Evolutionary conservation across 2,888 invertebrate species (phyloP), one percentile per base, ranked within the genome.

Genomic region (Lasioglossum malachurum): DNA sequence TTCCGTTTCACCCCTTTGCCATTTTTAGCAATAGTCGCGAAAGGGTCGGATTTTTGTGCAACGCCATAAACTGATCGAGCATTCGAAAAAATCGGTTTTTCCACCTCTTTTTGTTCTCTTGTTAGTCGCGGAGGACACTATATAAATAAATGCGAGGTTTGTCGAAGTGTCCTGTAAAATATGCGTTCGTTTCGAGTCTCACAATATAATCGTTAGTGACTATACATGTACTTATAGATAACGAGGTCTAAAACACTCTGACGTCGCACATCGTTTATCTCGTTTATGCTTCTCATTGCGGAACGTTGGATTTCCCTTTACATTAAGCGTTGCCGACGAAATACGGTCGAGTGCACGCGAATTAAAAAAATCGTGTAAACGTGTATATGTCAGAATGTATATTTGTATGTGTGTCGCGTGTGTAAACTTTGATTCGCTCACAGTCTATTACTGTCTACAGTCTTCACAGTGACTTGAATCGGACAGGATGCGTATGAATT

Each of bases 91-190:
- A 69, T 69, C 69, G 14, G 71, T 71, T 84, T 64, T 31, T 19
- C 23, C 31, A 23, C 31, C 12, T 41, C 5, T 41, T 38, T 69
- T 38, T 69, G 31, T 69, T 38, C 35, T 23, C 23, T 41, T n/a
- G 44, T 16, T 60, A 60, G 69, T 31, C 79, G 76, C 78, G 57
- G 31, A 74, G 82, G 86, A 86, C 84, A 86, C 83, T 72, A 81
- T 84, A 88, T 84, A 90, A 90, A 88, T 90, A 89, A 90, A 85
- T 90, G 89, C 90, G 90, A 89, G 90, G 88, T 90, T 84, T 89
- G 83, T 85, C 69, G 46, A 81, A 82, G 84, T 87, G 89, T 87
- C 84, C 75, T 83, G 87, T 84, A 84, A 89, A 90, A 80, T 88
- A 89, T 88, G 81, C 84, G 83, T 82, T 75, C 49, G 80, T 90